Percentiles rank a stretch among this genome's conserved stretches.
These are phyloP conservation scores for Synanthedon myopaeformis DNA, from an alignment of 2,888 invertebrate genomes.

Conservation along the genomic window DNA sequence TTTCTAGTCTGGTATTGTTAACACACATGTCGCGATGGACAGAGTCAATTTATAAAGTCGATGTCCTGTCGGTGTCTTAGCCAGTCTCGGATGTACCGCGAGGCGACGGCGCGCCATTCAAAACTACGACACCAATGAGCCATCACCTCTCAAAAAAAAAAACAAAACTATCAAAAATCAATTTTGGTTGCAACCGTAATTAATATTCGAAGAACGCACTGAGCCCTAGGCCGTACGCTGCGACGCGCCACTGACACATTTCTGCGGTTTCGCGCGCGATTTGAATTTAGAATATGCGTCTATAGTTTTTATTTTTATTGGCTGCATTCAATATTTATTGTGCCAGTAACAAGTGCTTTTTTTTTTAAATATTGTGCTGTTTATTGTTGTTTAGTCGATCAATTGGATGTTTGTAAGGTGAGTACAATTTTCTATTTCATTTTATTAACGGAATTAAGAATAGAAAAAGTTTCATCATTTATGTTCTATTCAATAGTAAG, in stretches of 20 bases:
- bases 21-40: slow-evolving; percentile 40
- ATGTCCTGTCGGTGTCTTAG: slow-evolving; percentile 56
- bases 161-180: slow-evolving; percentile 35
- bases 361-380: slow-evolving; percentile 29
- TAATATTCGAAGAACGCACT: slow-evolving; percentile 45
- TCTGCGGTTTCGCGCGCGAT: slow-evolving; percentile 56
- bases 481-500: neutral
- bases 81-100: slow-evolving; percentile 50
- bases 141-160: slow-evolving; percentile 46
- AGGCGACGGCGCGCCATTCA: slow-evolving; percentile 49
- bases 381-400: slow-evolving; percentile 1
- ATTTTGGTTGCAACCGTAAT: slow-evolving; percentile 35
- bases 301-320: slow-evolving; percentile 29
- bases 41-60: slow-evolving; percentile 65
- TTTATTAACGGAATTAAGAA: neutral
- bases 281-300: slow-evolving; percentile 53
- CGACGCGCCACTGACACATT: slow-evolving; percentile 69
- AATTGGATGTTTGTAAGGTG: slow-evolving; percentile 2
- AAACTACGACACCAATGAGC: slow-evolving; percentile 47
- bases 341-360: slow-evolving; percentile 34
- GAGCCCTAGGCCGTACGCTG: slow-evolving; percentile 59
- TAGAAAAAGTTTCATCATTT: neutral
- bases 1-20: slow-evolving; percentile 35
- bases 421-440: slow-evolving; percentile 1
- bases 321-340: slow-evolving; percentile 15